These are phyloP conservation scores for Pholis gunnellus DNA, from an alignment of 2,113 vertebrate species.

Conservation along the genomic window DNA sequence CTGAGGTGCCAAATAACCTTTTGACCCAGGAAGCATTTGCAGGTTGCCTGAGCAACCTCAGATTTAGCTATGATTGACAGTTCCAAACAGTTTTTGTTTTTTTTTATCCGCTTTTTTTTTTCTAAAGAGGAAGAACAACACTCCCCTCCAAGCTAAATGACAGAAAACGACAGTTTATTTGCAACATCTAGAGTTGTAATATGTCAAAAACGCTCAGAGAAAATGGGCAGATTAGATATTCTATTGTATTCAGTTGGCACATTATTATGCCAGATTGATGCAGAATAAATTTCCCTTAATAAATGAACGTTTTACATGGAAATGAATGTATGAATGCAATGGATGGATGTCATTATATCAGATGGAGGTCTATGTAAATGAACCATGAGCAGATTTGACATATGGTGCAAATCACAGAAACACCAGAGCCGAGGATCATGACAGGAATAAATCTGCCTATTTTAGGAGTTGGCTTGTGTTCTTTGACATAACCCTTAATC, in stretches of 20 bases:
- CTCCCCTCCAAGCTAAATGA: constrained; percentile 46
- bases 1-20: constrained; percentile 85
- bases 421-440: constrained; percentile 64
- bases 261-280: constrained; percentile 75
- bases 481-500: constrained; percentile 64
- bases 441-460: constrained; percentile 77
- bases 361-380: constrained; percentile 81
- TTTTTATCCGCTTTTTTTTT: constrained; percentile 44
- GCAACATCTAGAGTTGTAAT: constrained; percentile 29
- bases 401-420: constrained; percentile 77
- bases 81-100: constrained; percentile 56
- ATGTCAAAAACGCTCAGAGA: constrained; percentile 40
- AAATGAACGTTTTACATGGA: constrained; percentile 82
- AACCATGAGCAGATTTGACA: constrained; percentile 76
- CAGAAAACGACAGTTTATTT: constrained; percentile 35
- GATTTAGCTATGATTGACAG: constrained; percentile 83
- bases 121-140: constrained; percentile 50
- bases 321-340: constrained; percentile 81
- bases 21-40: constrained; percentile 86
- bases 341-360: constrained; percentile 80
- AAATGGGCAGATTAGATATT: constrained; percentile 69
- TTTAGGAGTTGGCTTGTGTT: constrained; percentile 58
- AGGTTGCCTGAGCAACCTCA: constrained; percentile 84
- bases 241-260: constrained; percentile 72
- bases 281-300: constrained; percentile 83